Base-by-base conservation (phyloP, 2,113 vertebrate species). In the Saguinus midas region DNA sequence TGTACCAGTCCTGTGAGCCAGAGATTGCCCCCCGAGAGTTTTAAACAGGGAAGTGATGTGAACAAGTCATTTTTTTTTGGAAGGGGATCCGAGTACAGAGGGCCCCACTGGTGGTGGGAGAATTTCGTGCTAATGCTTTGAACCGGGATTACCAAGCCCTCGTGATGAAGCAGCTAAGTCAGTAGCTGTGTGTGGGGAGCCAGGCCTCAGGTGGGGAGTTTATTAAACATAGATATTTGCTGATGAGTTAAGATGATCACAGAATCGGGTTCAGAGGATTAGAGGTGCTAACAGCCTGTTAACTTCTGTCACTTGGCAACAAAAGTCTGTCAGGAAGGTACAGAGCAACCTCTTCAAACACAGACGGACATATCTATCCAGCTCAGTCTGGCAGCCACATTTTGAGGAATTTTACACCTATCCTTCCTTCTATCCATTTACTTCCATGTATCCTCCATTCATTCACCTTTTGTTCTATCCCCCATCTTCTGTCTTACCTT, bases 161-260 rank as follows among this genome's bases (percentile, higher is more conserved):
- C n/a, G 87, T 1, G 90, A 85, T 85, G 64, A 97, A 92, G 95
- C 96, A 79, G 95, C 80, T 98, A 94, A 97, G 90, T 92, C 97
- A 92, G 20, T 88, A 97, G 97, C 95, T n/a, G 90, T 92, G 92
- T 37, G 83, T 95, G 97, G 96, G 96, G 96, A 94, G 75, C 16
- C 0, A 0, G 95, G 92, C 95, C 32, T 87, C 75, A 32, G 87
- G 97, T 43, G 96, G 81, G 78, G 91, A 76, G 16, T 66, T 97
- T 96, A 96, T 98, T 96, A 98, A 98, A 98, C 96, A 97, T 94
- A 97, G 97, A 96, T 98, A 87, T 85, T 80, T 97, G 97, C 94
- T 82, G 97, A 12, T 14, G 48, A 84, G 96, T 45, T 98, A 97
- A 98, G 98, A 17, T 2, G 98, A 97, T 98, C 97, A 97, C 57